A percentile compares a stretch with the other conserved stretches of the same genome.
Conservation (phyloP, 2,113 vertebrate genomes). For the Elgaria multicarinata region DNA sequence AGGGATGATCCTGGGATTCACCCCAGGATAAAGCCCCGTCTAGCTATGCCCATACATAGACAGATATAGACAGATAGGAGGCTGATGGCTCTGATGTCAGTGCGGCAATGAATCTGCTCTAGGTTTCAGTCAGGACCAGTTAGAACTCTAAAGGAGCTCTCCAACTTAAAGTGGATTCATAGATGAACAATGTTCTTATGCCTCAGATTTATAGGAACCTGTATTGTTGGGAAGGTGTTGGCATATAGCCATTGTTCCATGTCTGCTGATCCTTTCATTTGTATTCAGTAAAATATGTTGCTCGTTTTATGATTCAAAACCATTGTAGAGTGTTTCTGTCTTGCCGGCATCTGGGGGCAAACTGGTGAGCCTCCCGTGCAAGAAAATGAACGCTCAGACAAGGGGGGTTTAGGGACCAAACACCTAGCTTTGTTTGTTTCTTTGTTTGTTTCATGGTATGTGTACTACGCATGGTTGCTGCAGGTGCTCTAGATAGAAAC, state of each 20-base stretch:
- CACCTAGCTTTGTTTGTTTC: too few species aligned
- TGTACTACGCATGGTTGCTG: neutral
- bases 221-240: neutral
- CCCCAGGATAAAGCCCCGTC: too few species aligned
- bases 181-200: neutral
- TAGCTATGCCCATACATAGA: too few species aligned
- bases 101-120: too few species aligned
- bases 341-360: too few species aligned
- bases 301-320: neutral
- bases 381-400: neutral
- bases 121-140: too few species aligned
- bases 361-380: neutral
- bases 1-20: too few species aligned
- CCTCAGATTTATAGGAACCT: neutral
- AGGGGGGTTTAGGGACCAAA: neutral
- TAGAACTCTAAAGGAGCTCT: too few species aligned
- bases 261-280: neutral
- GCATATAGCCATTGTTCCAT: neutral
- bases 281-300: neutral
- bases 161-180: too few species aligned
- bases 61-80: too few species aligned
- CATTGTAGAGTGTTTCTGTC: neutral
- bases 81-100: too few species aligned
- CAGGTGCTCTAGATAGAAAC: neutral
- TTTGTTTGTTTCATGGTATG: too few species aligned